Evolutionary conservation across 1,140 invertebrate genomes (phyloP).

Genomic region (Idris sp.): DNA sequence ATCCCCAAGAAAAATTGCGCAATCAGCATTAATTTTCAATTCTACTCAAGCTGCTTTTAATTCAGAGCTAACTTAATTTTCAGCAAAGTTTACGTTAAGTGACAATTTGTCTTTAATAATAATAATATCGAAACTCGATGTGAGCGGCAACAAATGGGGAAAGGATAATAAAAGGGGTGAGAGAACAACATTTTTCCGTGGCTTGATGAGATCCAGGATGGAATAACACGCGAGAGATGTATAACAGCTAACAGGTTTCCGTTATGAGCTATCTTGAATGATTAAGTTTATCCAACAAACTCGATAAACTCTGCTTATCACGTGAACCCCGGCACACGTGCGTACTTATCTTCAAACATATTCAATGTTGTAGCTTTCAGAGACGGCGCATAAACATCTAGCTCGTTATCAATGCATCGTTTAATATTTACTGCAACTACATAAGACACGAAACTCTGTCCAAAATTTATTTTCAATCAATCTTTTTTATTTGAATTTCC

Average conservation of each 20-base stretch:
- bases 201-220: slow-evolving; percentile 36
- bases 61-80: too few relatives aligned
- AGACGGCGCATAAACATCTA: slow-evolving; percentile 42
- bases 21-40: too few relatives aligned
- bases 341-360: slow-evolving; percentile 46
- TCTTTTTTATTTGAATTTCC: slow-evolving; percentile 21
- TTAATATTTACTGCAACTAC: slow-evolving; percentile 50
- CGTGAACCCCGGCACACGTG: slow-evolving; percentile 42
- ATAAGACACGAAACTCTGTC: slow-evolving; percentile 20
- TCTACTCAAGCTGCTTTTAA: too few relatives aligned
- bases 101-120: too few relatives aligned
- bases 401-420: slow-evolving; percentile 42
- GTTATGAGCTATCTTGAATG: slow-evolving; percentile 64
- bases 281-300: slow-evolving; percentile 60
- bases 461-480: slow-evolving; percentile 43
- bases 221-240: slow-evolving; percentile 31
- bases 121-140: too few relatives aligned
- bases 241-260: slow-evolving; percentile 55
- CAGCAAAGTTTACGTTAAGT: too few relatives aligned
- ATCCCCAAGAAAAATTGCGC: too few relatives aligned
- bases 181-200: too few relatives aligned
- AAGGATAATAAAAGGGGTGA: too few relatives aligned
- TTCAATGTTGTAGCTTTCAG: slow-evolving; percentile 47
- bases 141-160: too few relatives aligned
- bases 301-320: slow-evolving; percentile 62